Evolutionary conservation across 2,888 invertebrate genomes (phyloP), one percentile per base, ranked within the genome.

Genomic region (Pseudococcus viburni): DNA sequence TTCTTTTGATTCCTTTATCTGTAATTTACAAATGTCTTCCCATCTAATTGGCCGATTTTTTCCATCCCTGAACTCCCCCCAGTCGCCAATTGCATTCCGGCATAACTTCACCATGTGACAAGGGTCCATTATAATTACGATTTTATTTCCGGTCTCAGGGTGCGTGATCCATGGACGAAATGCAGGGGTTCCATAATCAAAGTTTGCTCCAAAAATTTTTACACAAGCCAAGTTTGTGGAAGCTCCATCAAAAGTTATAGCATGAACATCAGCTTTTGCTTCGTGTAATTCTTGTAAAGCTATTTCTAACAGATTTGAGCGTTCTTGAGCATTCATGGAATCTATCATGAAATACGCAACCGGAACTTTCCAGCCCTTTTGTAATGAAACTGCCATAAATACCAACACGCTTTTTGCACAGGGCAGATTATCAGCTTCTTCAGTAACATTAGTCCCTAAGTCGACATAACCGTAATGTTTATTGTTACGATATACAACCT

Each of bases 221-320:
- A 15, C 39, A 3, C 6, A 8, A 8, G 17, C 17, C 3, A 7
- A n/a, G n/a, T 84, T 84, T 3, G 19, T 19, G 6, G 39, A 26
- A n/a, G 33, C 46, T 12, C 84, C 84, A 84, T 84, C 84, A 42
- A 84, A 84, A 5, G 46, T 84, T 4, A 59, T 59, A 6, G 59
- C 59, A 6, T 8, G 17, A 15, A 59, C 59, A 15, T 59, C 17
- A 19, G 59, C 59, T n/a, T 59, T 59, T 46, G 46, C 46, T 46
- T 5, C 9, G 46, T 46, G 46, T 9, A 46, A 9, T 46, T 7
- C 5, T 46, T 46, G 46, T n/a, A n/a, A n/a, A n/a, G n/a, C n/a
- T n/a, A n/a, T n/a, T n/a, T n/a, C n/a, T n/a, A n/a, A n/a, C n/a
- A n/a, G n/a, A n/a, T n/a, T n/a, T n/a, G n/a, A n/a, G n/a, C n/a